A percentile compares a stretch with the other conserved stretches of the same genome.
Evolutionary conservation across 2,888 invertebrate genomes (phyloP).

Genomic region (Brachypterus glaber): DNA sequence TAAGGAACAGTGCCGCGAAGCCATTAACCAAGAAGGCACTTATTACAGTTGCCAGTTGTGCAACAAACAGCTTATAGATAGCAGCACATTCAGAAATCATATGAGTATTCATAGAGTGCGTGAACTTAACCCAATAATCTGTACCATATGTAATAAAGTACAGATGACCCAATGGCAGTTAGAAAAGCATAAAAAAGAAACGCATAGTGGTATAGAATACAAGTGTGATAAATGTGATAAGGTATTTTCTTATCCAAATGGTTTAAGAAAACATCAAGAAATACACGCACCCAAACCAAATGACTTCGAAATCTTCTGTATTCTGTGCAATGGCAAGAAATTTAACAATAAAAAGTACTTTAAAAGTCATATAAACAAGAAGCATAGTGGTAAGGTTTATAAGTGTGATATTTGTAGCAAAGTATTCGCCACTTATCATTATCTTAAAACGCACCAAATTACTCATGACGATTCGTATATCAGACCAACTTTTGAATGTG

Average conservation of each 20-base stretch:
- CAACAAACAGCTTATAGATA: no score
- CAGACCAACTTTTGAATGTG: background rate
- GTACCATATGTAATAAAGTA: no score
- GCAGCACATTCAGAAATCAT: no score
- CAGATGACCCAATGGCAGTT: no score
- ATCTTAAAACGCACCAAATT: slow-evolving; percentile 5
- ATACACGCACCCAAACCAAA: slow-evolving; percentile 44
- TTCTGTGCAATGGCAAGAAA: background rate
- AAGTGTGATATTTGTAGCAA: slow-evolving; percentile 8
- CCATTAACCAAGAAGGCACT: no score
- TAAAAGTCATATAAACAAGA: background rate
- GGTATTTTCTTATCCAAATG: slow-evolving; percentile 34
- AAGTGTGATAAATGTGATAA: slow-evolving; percentile 37
- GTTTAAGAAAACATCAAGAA: slow-evolving; percentile 44
- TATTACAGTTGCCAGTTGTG: no score
- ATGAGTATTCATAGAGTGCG: no score
- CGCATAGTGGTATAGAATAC: no score
- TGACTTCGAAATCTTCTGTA: slow-evolving; percentile 46
- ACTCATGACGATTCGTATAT: background rate
- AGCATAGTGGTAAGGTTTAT: background rate
- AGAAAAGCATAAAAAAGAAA: no score
- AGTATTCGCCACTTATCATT: slow-evolving; percentile 5
- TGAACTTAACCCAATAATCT: no score
- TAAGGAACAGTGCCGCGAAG: no score
- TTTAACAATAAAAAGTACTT: background rate